Evolutionary conservation across 2,113 vertebrate species (phyloP).

Genomic region (Aix galericulata): DNA sequence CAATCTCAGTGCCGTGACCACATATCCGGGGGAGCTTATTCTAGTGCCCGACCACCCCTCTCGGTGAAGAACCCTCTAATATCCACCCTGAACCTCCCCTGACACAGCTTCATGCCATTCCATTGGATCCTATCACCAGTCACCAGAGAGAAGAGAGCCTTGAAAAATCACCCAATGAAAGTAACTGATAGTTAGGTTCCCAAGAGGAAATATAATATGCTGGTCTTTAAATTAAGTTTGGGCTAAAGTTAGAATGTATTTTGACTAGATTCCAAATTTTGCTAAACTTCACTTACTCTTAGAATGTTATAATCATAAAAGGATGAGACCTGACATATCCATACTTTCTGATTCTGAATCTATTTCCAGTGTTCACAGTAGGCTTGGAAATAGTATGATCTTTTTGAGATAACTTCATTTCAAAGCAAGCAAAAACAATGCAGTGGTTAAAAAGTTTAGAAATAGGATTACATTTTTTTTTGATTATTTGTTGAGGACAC

Average conservation of each 20-base stretch:
- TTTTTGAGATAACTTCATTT: neutral
- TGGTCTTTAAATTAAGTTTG: neutral
- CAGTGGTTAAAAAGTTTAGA: neutral
- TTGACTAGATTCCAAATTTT: neutral
- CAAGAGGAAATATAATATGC: neutral
- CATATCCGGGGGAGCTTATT: neutral
- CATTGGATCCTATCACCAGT: no score
- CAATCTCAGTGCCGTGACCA: no score
- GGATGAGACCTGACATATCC: neutral
- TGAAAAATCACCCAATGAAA: neutral
- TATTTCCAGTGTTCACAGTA: neutral
- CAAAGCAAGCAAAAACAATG: neutral
- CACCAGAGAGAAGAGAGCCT: neutral
- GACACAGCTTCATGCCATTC: neutral
- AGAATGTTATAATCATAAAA: neutral
- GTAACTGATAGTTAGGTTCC: neutral
- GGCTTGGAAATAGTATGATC: neutral
- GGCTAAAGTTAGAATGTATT: neutral
- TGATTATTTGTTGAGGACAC: neutral
- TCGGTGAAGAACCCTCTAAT: no score
- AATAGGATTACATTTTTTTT: neutral
- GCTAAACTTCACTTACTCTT: neutral
- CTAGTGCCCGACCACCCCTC: neutral
- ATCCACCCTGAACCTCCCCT: no score
- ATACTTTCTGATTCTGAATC: neutral